Evolutionary conservation across 2,113 vertebrate species (phyloP).

Genomic region (Garra rufa): DNA sequence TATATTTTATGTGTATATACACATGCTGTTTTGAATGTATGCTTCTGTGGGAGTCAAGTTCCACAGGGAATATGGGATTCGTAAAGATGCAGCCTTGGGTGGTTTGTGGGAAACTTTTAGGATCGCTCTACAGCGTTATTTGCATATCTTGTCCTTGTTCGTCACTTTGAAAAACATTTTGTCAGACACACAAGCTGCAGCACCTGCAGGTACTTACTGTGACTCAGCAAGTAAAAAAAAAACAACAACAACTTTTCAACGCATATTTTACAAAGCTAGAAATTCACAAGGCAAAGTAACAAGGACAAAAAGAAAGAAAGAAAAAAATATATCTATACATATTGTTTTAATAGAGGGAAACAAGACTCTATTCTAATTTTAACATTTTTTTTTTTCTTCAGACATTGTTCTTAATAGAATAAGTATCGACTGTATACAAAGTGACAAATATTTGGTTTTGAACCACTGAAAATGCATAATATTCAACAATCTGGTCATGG

Average conservation of each 20-base stretch:
- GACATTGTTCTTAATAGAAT: too few species aligned
- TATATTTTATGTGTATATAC: not conserved
- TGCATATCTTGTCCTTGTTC: slow-evolving; percentile 45
- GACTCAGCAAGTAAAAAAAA: not conserved
- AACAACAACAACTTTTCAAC: not conserved
- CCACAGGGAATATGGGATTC: slow-evolving; percentile 22
- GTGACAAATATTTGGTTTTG: too few species aligned
- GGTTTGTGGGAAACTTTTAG: slow-evolving; percentile 37
- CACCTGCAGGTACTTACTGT: not conserved
- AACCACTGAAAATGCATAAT: too few species aligned
- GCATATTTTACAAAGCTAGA: not conserved
- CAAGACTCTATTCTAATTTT: too few species aligned
- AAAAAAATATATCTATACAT: too few species aligned
- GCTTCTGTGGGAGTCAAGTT: not conserved
- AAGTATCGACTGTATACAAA: too few species aligned
- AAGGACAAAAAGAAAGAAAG: not conserved
- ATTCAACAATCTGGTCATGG: too few species aligned
- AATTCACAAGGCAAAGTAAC: not conserved
- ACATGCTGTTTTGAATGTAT: not conserved
- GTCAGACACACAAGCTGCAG: slow-evolving; percentile 26
- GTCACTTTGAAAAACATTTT: slow-evolving; percentile 27
- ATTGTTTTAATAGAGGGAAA: too few species aligned
- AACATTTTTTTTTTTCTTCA: too few species aligned
- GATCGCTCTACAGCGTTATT: slow-evolving; percentile 40
- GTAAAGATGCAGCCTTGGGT: slow-evolving; percentile 38